Base-by-base conservation (phyloP, 2,797 vertebrate genomes). In the Neoniphon sammara region DNA sequence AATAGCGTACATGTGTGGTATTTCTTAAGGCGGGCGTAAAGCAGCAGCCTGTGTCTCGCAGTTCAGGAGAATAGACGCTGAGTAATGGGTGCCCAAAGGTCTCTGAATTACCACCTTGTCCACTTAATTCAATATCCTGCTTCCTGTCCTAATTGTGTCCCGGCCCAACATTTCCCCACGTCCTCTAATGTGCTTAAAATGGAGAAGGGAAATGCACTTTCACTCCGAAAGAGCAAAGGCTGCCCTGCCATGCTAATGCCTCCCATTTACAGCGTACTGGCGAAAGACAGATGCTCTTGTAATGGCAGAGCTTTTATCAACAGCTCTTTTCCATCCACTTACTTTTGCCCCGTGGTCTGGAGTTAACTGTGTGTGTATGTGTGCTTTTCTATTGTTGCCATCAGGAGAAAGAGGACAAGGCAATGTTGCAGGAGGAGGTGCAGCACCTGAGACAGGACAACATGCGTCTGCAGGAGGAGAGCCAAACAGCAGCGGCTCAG, bases 361-460 rank as follows among this genome's bases (percentile, higher is more conserved):
- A 36, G 61, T 59, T 85, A 61, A 77, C 68, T 78, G 30, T 71
- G 62, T 39, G 44, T 61, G 36, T 73, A 53, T 67, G 30, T 64
- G 18, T 64, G 30, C 46, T 63, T 2, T 54, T 15, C 36, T 9
- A 6, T 78, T 27, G 17, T 39, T 31, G 59, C 34, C 15, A 49
- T 50, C 90, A 99, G 97, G 97, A 98, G 92, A 98, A 98, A 88
- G 96, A 97, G 90, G 97, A 98, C 89, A 99, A 99, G 91, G 97
- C 95, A 0, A 96, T 96, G 80, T 92, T 99, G 50, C 96, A 99
- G 85, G 97, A 96, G 34, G 97, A 99, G 86, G 97, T 99, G 18
- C 96, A 97, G 66, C 96, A 99, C 87, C 94, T 99, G 91, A 93
- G 97, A n/a, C 96, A 97, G 87, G 96, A 99, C 91, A 99, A 99